Evolutionary conservation across 1,140 invertebrate genomes (phyloP), one percentile per base, ranked within the genome.

Genomic region (Camponotus vicinus): DNA sequence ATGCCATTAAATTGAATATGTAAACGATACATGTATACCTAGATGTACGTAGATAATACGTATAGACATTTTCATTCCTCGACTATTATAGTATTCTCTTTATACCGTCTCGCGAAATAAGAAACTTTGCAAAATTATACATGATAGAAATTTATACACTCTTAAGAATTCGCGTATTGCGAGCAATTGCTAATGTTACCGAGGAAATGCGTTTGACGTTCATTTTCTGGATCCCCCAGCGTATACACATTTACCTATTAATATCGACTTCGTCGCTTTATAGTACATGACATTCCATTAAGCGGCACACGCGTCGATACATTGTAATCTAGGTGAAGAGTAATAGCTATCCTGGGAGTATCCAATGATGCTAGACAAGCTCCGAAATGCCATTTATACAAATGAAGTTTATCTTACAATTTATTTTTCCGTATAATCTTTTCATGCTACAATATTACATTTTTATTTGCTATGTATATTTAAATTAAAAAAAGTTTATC

Each of bases 241-340:
- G 42, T 37, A 15, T 45, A 15, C 21, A 42, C 67, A 82, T 73
- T 73, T 73, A 82, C 52, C 52, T 82, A 82, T 73, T 82, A 61
- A 40, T 61, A 82, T 82, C 55, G 79, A 82, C 79, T 73, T 82
- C 6, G 67, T 73, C 67, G 40, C 69, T 73, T 82, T 61, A 71
- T 49, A 73, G 40, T 34, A 73, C 67, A 61, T 61, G 69, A 82
- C 52, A 73, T 82, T 82, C 79, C 67, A 82, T 82, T 82, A 73
- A 82, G 79, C 67, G 40, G 6, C 21, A 71, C 37, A 37, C 52
- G 40, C 55, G 69, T 45, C 66, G 66, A 59, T 82, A 82, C 21
- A 15, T 80, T 82, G 21, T 45, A 55, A 21, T 71, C 37, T 45
- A 57, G 37, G 9, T 73, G 27, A 82, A 61, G 67, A 82, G 55